Conservation (phyloP, 2,888 invertebrate genomes). For the Apotomis capreana region DNA sequence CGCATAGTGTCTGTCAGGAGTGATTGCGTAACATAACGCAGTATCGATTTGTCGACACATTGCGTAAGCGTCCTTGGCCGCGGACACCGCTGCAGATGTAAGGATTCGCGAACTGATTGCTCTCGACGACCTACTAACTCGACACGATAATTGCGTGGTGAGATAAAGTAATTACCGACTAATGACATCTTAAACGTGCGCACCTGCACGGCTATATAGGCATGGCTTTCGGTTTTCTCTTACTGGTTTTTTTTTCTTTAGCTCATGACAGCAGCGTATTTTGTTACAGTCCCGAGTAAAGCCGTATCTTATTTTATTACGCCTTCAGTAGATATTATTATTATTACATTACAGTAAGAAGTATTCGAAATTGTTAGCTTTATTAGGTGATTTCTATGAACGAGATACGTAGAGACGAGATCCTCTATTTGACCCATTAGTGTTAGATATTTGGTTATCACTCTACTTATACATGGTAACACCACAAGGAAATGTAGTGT, state of each 20-base stretch:
- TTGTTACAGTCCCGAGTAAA: neutral
- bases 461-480: too few species aligned
- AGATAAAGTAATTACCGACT: slow-evolving; percentile 32
- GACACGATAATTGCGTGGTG: slow-evolving; percentile 29
- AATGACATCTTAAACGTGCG: slow-evolving; percentile 17
- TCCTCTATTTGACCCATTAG: too few species aligned
- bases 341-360: too few species aligned
- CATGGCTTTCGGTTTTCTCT: slow-evolving; percentile 11
- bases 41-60: slow-evolving; percentile 65
- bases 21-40: slow-evolving; percentile 63
- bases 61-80: slow-evolving; percentile 64
- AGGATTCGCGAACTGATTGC: slow-evolving; percentile 66
- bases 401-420: too few species aligned
- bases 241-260: neutral
- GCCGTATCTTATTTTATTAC: neutral
- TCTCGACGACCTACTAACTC: slow-evolving; percentile 40
- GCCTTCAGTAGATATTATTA: too few species aligned
- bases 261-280: neutral
- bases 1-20: slow-evolving; percentile 56
- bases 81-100: slow-evolving; percentile 63
- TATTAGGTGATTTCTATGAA: too few species aligned
- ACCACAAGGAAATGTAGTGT: too few species aligned
- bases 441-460: too few species aligned
- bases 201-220: slow-evolving; percentile 10
- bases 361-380: too few species aligned